phyloP scores from a whole-genome alignment of 64 coral and sea anemone genomes.

The Montipora foliosa region DNA sequence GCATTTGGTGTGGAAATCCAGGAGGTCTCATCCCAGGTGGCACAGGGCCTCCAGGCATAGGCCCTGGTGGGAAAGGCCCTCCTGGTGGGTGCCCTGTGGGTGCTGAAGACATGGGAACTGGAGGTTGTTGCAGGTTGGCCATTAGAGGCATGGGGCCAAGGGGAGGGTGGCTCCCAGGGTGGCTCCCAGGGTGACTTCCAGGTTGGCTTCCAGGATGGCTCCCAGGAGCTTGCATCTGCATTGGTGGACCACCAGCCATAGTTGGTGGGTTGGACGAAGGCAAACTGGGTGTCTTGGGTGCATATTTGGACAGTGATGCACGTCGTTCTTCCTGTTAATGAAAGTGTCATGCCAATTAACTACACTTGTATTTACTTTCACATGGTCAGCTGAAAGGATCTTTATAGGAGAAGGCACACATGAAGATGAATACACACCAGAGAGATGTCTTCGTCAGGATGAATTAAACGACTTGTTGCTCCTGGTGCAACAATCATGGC shows the following conservation, averaged over 20 bases:
- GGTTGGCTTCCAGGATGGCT: neutral
- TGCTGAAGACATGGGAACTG: constrained; percentile 55
- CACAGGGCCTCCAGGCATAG: constrained; percentile 30
- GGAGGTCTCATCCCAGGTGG: constrained; percentile 63
- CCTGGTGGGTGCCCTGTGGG: constrained; percentile 55
- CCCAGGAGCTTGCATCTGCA: constrained; percentile 67
- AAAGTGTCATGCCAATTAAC: neutral
- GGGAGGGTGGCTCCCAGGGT: constrained; percentile 43
- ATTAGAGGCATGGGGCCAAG: constrained; percentile 56
- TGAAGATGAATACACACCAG: constrained; percentile 52
- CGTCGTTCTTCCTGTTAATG: constrained; percentile 86
- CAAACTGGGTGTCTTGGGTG: constrained; percentile 83
- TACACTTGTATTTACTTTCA: neutral
- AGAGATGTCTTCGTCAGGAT: constrained; percentile 99
- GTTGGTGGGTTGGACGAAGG: constrained; percentile 76
- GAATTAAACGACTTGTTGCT: constrained; percentile 93
- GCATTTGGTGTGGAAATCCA: constrained; percentile 61
- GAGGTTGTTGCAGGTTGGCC: constrained; percentile 62
- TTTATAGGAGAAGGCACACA: neutral
- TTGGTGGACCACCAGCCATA: constrained; percentile 41
- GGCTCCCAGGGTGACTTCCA: too few relatives aligned
- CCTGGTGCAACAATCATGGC: constrained; percentile 93
- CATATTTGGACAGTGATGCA: constrained; percentile 87
- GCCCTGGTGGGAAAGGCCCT: constrained; percentile 31
- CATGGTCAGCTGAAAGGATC: neutral